Conservation (phyloP, 2,797 vertebrate species). For the Centropyge bicolor region DNA sequence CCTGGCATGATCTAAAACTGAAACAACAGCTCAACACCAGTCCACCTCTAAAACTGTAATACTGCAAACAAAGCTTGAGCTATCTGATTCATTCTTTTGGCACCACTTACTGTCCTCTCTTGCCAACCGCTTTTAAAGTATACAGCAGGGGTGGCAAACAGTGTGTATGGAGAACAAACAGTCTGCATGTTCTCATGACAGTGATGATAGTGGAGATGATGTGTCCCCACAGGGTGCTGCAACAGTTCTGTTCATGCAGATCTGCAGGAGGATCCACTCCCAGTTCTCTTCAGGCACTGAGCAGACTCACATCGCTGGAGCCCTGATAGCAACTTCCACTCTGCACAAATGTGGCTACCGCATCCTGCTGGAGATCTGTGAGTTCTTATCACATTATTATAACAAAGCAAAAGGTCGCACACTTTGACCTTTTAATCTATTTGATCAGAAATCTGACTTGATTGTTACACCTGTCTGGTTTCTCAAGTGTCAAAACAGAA, state of each 20-base stretch:
- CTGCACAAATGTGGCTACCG: slow-evolving; percentile 80
- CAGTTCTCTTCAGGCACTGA: slow-evolving; percentile 78
- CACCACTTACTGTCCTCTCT: not conserved
- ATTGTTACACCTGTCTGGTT: slow-evolving; percentile 17
- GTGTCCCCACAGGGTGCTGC: slow-evolving; percentile 85
- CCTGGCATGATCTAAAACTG: not conserved
- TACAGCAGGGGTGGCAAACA: not conserved
- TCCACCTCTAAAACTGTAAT: not conserved
- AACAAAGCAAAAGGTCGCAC: not conserved
- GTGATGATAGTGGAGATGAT: not conserved
- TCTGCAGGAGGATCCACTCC: slow-evolving; percentile 89
- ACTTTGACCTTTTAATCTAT: not conserved
- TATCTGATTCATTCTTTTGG: not conserved
- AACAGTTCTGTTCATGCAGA: slow-evolving; percentile 88
- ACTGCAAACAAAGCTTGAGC: not conserved
- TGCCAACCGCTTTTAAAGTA: not conserved
- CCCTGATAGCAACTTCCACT: slow-evolving; percentile 34
- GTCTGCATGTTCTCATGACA: not conserved
- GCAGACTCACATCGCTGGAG: slow-evolving; percentile 51
- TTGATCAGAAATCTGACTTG: slow-evolving; percentile 12
- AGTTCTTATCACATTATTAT: slow-evolving; percentile 53
- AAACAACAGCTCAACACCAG: not conserved
- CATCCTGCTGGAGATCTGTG: slow-evolving; percentile 81
- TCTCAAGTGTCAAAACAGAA: slow-evolving; percentile 75
- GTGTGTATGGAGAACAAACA: not conserved